Base-by-base conservation (phyloP, 2,888 invertebrate genomes). In the Heterodera filipjevi region DNA sequence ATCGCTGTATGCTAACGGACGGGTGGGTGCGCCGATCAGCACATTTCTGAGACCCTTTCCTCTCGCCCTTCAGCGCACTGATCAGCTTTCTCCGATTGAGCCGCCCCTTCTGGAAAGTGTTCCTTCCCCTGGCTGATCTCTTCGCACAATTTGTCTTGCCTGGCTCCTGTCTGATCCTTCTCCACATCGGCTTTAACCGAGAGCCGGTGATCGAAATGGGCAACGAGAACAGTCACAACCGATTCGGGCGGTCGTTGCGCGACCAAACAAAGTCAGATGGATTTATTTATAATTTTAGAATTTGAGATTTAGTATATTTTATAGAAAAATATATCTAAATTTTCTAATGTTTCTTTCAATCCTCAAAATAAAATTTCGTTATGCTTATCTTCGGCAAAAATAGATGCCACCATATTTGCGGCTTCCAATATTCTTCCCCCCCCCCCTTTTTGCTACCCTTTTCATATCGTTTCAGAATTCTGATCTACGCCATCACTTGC, bases 231-330 rank as follows among this genome's bases (percentile, higher is more conserved):
- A 84, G 84, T 80, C 87, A 88, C 77, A 89, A 88, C 79, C 86
- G 88, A n/a, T 88, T 88, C 77, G 88, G 88, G 32, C 81, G 88
- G 71, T 86, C 88, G 2, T 88, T 88, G 12, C 82, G 88, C n/a
- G 88, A 88, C 75, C 79, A 79, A 30, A 59, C 59, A 32, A 39
- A 72, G 32, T 72, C 30, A 71, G 30, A 2, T 12, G 30, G 33
- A 33, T 14, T n/a, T n/a, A n/a, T n/a, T n/a, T n/a, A n/a, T n/a
- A n/a, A n/a, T n/a, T n/a, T n/a, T n/a, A n/a, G n/a, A n/a, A n/a
- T n/a, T n/a, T n/a, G n/a, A n/a, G n/a, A n/a, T n/a, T n/a, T n/a
- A n/a, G n/a, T n/a, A n/a, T n/a, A n/a, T n/a, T n/a, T n/a, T n/a
- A n/a, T n/a, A n/a, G n/a, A n/a, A n/a, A n/a, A n/a, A n/a, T n/a